Evolutionary conservation across 2,797 vertebrate genomes (phyloP).

Genomic region (Lithobates sylvaticus): DNA sequence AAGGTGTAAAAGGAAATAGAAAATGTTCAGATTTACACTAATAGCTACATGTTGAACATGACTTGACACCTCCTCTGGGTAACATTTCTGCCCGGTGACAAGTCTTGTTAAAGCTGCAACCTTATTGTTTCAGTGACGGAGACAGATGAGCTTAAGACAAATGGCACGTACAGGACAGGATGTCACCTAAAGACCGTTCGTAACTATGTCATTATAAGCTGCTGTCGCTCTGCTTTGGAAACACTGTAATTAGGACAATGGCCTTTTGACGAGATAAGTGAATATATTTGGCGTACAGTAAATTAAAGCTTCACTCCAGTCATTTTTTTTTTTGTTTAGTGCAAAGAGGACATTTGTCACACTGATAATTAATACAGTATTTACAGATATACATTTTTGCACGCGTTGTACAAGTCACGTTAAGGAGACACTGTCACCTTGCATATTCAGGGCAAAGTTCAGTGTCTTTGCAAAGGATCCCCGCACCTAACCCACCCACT

Average conservation of each 20-base stretch:
- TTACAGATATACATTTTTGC: too few species aligned
- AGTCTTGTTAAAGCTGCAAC: not conserved
- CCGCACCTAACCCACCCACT: too few species aligned
- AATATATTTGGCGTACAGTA: not conserved
- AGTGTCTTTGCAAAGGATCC: too few species aligned
- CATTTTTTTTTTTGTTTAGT: too few species aligned
- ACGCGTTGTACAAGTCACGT: too few species aligned
- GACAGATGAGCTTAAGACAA: constrained; percentile 8
- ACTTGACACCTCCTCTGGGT: constrained; percentile 39
- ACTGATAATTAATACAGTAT: too few species aligned
- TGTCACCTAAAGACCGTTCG: constrained; percentile 40
- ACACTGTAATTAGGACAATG: constrained; percentile 15
- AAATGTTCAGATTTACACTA: constrained; percentile 9
- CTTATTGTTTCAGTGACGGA: constrained; percentile 47
- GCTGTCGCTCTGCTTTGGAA: constrained; percentile 1
- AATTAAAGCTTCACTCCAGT: too few species aligned
- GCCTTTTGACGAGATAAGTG: not conserved
- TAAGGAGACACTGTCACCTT: too few species aligned
- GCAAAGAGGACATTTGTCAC: too few species aligned
- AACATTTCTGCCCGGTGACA: constrained; percentile 28
- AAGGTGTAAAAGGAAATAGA: constrained; percentile 17
- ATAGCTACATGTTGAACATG: constrained; percentile 18
- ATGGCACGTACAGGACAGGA: constrained; percentile 55
- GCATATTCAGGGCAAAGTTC: too few species aligned
- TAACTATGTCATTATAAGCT: constrained; percentile 40